Evolutionary conservation across 2,888 invertebrate genomes (phyloP), one percentile per base, ranked within the genome.

Genomic region (Xylota sylvarum): DNA sequence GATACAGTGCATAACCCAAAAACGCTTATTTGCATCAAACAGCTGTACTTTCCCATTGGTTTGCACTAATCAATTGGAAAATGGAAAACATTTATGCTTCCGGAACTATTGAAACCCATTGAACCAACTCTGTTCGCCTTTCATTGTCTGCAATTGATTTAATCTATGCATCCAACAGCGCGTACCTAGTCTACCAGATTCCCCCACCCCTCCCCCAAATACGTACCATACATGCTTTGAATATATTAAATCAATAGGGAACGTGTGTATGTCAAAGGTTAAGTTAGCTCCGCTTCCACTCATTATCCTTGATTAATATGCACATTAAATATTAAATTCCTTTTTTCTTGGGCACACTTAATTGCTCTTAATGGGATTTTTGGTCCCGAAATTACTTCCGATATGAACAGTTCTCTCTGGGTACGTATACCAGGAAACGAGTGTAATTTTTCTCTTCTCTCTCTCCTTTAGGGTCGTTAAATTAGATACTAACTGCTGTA

Each of bases 271-370:
- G 73, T 30, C 23, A 40, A 52, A 23, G 55, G 55, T 64, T 23
- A 67, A 23, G 40, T 37, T 43, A 35, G 64, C 19, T 23, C n/a
- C 23, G 12, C 12, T 40, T 35, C 23, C 40, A 12, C 23, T 58
- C 58, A 72, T 58, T 72, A 27, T 32, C 12, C 58, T 58, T 76
- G 76, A 76, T 67, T 76, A 48, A 76, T 76, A 62, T 55, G 76
- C 67, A 30, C 76, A 58, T 67, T 48, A 46, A 76, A 76, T 67
- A 76, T 76, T 46, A 58, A 76, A 56, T 46, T 37, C 17, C 32
- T 17, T 43, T 43, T 56, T 55, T 56, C 14, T 50, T 62, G 10
- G 23, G 32, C 14, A 30, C 55, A 46, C 74, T 55, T 74, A 74
- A 74, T 64, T 74, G 43, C 32, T 30, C 55, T 64, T 74, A 74